Evolutionary conservation across 2,113 vertebrate genomes (phyloP).

Genomic region (Hemiprocne comata): DNA sequence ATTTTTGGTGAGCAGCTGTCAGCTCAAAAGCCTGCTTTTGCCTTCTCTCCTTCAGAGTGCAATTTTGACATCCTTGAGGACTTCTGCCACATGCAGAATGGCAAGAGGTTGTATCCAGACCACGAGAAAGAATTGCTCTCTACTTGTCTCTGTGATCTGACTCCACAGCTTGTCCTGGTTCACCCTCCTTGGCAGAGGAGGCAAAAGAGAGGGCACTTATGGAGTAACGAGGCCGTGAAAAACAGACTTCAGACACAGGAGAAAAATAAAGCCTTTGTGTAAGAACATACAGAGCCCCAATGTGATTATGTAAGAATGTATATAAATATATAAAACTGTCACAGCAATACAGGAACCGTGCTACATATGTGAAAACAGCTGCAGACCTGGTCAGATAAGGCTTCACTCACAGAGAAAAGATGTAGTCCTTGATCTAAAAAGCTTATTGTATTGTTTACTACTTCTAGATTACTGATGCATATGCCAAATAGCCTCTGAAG

Average conservation of each 20-base stretch:
- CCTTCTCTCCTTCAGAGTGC: background rate
- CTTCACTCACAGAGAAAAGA: background rate
- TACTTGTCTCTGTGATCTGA: background rate
- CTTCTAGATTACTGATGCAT: background rate
- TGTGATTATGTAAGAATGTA: background rate
- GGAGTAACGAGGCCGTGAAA: background rate
- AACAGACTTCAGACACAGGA: background rate
- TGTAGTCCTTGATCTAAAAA: background rate
- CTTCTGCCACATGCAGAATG: background rate
- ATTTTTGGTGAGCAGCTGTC: background rate
- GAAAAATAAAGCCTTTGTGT: background rate
- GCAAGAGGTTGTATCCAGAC: background rate
- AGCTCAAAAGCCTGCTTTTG: fast-evolving
- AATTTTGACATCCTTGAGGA: background rate
- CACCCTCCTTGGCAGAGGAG: background rate
- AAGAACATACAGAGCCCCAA: background rate
- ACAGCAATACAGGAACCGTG: background rate
- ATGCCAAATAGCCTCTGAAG: background rate
- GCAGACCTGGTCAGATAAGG: background rate
- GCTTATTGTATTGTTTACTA: background rate
- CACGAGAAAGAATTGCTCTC: background rate
- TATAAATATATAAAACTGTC: background rate
- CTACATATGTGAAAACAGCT: background rate
- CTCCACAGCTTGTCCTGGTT: background rate
- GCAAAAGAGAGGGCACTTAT: background rate